Percentiles rank a stretch among this genome's conserved stretches.
phyloP scores from a whole-genome alignment of 1,140 invertebrate species.

The Trinorchestia longiramus region DNA sequence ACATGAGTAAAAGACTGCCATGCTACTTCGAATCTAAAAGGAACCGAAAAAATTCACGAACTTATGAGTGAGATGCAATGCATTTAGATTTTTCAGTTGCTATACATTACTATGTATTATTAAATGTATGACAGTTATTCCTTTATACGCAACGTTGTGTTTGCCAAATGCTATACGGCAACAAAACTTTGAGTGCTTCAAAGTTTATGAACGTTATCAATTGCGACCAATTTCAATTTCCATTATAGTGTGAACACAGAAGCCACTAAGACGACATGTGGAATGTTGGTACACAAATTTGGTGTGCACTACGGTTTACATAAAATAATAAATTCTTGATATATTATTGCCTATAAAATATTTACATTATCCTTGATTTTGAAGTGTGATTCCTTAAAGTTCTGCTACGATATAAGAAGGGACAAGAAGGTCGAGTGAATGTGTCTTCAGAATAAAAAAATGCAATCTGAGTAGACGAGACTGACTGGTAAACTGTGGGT shows the following conservation, averaged over 20 bases:
- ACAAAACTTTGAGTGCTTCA: background rate
- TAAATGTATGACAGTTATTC: background rate
- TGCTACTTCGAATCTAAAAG: background rate
- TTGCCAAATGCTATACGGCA: background rate
- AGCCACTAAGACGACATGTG: background rate
- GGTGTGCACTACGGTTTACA: background rate
- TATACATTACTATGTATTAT: background rate
- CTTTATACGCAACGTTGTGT: background rate
- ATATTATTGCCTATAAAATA: background rate
- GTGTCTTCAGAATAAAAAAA: no score
- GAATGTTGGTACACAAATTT: background rate
- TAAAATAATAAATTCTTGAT: background rate
- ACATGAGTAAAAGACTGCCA: background rate
- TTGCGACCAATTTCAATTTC: background rate
- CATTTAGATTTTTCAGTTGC: no score
- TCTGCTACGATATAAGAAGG: background rate
- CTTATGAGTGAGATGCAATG: background rate
- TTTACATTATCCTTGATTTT: background rate
- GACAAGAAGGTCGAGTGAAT: no score
- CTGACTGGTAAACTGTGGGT: background rate
- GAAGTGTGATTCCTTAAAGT: background rate
- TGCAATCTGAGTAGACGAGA: no score
- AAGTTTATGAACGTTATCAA: background rate
- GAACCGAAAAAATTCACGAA: background rate
- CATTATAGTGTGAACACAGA: background rate